phyloP scores from a whole-genome alignment of 1,140 invertebrate genomes.

The Cepaea nemoralis region DNA sequence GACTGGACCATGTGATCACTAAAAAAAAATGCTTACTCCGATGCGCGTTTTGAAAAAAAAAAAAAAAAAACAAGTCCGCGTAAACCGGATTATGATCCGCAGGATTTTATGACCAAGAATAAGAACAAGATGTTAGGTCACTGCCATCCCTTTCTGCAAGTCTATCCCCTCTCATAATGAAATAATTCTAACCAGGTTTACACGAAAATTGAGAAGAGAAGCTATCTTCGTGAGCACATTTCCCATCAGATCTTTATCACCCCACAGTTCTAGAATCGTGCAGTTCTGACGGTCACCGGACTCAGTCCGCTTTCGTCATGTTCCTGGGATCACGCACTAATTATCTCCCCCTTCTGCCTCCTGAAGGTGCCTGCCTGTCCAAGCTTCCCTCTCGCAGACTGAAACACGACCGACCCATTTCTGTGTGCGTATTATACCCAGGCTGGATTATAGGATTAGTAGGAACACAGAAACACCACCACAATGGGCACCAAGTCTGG shows the following conservation, averaged over 20 bases:
- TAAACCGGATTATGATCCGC: no score
- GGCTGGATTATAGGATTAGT: slow-evolving; percentile 16
- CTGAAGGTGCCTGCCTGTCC: neutral
- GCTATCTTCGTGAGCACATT: neutral
- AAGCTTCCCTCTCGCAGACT: neutral
- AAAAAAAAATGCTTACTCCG: no score
- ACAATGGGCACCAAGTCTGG: neutral
- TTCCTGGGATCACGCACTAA: slow-evolving; percentile 7
- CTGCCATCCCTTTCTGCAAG: no score
- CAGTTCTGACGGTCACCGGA: neutral
- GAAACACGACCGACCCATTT: neutral
- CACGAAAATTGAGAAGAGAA: no score
- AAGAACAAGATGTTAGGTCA: no score
- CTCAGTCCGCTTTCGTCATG: neutral
- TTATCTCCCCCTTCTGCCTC: slow-evolving; percentile 1
- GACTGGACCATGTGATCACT: no score
- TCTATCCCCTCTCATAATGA: no score
- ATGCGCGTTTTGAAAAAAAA: no score
- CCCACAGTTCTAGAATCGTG: neutral
- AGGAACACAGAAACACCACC: neutral
- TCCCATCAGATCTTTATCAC: neutral
- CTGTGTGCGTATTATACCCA: neutral
- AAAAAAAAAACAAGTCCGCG: no score
- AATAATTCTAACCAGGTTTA: no score
- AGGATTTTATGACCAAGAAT: no score